A percentile compares a stretch with the other conserved stretches of the same genome.
These are phyloP conservation scores for Varecia variegata DNA, from an alignment of 2,797 vertebrate species.

Conservation along the genomic window DNA sequence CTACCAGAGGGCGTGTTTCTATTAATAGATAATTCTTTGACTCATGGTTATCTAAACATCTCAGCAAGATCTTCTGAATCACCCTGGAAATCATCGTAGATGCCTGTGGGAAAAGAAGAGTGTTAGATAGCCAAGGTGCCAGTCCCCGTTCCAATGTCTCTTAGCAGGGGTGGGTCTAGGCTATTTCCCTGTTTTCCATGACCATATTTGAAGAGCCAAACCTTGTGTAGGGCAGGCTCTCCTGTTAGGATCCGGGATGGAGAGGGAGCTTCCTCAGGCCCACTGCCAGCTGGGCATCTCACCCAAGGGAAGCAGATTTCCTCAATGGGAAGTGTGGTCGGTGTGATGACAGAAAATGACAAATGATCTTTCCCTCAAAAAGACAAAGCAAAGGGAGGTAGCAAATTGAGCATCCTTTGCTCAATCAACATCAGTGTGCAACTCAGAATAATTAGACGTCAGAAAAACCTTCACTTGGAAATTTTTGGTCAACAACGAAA, in stretches of 20 bases:
- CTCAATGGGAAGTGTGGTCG: not conserved
- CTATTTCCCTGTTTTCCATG: too few relatives aligned
- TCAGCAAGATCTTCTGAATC: not conserved
- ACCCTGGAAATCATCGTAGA: not conserved
- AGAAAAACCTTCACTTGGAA: not conserved
- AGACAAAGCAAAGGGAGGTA: not conserved
- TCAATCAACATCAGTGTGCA: not conserved
- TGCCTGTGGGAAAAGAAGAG: not conserved
- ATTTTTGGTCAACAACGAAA: not conserved
- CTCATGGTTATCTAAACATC: not conserved
- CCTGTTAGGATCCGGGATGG: not conserved
- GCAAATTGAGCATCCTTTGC: not conserved
- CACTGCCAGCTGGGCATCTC: not conserved
- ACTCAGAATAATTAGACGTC: not conserved
- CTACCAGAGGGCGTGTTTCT: not conserved
- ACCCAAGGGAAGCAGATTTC: not conserved
- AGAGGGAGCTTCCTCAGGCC: not conserved
- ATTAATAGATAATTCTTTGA: not conserved
- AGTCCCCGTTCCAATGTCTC: too few relatives aligned
- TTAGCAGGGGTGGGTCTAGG: too few relatives aligned
- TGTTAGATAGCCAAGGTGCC: not conserved
- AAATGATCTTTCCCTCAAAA: not conserved
- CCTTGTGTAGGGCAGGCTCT: not conserved
- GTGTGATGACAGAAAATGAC: not conserved
- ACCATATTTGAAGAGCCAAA: not conserved